These are phyloP conservation scores for Laticauda laticaudata DNA, from an alignment of 2,113 vertebrate species.

Conservation along the genomic window DNA sequence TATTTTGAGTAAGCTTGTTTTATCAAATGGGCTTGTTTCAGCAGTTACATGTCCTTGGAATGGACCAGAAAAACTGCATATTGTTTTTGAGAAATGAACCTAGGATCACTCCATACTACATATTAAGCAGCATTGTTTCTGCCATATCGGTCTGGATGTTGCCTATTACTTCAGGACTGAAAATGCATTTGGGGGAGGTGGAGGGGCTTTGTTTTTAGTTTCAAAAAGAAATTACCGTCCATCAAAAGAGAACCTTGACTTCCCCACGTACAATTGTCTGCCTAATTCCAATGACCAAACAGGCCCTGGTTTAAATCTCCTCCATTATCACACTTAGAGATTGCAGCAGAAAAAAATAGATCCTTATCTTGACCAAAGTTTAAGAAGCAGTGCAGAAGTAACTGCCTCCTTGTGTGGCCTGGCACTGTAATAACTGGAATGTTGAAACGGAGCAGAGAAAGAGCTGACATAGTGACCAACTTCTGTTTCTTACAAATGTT, in stretches of 20 bases:
- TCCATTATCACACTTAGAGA: slow-evolving; percentile 20
- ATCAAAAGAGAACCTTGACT: slow-evolving; percentile 27
- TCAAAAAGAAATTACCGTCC: slow-evolving; percentile 43
- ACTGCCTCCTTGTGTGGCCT: background rate
- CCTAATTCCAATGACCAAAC: background rate
- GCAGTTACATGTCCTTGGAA: background rate
- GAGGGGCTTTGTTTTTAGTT: slow-evolving; percentile 39
- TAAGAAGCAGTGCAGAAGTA: slow-evolving; percentile 18
- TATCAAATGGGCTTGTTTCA: slow-evolving; percentile 35
- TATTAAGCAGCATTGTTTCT: slow-evolving; percentile 17
- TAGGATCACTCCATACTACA: background rate
- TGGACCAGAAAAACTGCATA: slow-evolving; percentile 18
- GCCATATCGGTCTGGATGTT: slow-evolving; percentile 29
- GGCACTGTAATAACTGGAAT: slow-evolving; percentile 23
- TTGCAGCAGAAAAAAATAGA: slow-evolving; percentile 20
- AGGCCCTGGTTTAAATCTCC: background rate
- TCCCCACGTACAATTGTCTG: background rate
- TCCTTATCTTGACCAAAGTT: slow-evolving; percentile 59
- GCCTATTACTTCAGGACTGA: slow-evolving; percentile 53
- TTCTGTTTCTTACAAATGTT: background rate
- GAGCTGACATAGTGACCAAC: fast-evolving
- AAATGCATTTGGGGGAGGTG: slow-evolving; percentile 7
- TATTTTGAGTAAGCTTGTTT: slow-evolving; percentile 38
- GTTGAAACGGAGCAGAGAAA: background rate
- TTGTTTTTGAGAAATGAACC: slow-evolving; percentile 32